Evolutionary conservation across 2,113 vertebrate species (phyloP).

Genomic region (Paedocypris sp.): DNA sequence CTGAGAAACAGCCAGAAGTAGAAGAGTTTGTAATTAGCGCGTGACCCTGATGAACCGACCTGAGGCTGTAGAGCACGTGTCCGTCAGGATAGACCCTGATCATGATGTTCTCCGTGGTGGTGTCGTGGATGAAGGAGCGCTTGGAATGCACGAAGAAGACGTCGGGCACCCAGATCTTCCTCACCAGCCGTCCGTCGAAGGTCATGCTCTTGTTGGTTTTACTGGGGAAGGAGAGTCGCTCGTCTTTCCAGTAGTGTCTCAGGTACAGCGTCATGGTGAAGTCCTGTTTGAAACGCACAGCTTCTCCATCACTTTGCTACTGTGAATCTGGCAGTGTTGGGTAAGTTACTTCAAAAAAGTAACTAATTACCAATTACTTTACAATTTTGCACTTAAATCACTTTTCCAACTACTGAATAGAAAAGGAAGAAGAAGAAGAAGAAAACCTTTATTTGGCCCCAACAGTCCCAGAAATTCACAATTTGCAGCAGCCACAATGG

Average conservation of each 20-base stretch:
- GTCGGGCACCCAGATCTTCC: conserved; percentile 93
- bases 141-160: conserved; percentile 96
- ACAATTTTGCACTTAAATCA: no score
- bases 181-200: conserved; percentile 83
- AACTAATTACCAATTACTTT: no score
- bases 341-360: no score
- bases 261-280: conserved; percentile 96
- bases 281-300: conserved; percentile 58
- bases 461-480: no score
- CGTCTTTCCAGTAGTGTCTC: conserved; percentile 92
- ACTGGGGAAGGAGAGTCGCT: conserved; percentile 81
- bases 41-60: conserved; percentile 57
- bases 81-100: conserved; percentile 86
- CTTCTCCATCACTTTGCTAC: no score
- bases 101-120: conserved; percentile 94
- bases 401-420: no score
- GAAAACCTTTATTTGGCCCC: no score
- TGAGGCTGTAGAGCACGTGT: conserved; percentile 89
- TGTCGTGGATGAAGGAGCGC: conserved; percentile 86
- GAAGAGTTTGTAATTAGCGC: background rate
- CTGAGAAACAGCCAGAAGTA: no score
- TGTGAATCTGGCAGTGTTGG: no score
- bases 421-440: no score
- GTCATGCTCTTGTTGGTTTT: conserved; percentile 92
- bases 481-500: no score